Conservation (phyloP, 2,888 invertebrate species). For the Parochlus steinenii region DNA sequence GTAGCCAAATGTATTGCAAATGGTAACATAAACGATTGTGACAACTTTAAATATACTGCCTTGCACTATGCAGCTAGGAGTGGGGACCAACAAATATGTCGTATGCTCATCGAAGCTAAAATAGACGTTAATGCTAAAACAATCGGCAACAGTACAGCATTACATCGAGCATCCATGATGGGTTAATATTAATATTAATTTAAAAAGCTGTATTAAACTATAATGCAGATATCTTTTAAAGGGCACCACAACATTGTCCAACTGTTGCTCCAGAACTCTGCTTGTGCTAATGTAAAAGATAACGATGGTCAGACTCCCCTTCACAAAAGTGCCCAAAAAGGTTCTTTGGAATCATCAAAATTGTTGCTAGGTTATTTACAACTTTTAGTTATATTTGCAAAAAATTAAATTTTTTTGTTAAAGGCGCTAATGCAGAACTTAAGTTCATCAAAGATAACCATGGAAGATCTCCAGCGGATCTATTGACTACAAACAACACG, state of each 20-base stretch:
- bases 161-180: slow-evolving; percentile 67
- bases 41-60: slow-evolving; percentile 70
- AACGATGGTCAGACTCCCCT: slow-evolving; percentile 65
- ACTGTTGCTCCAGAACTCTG: slow-evolving; percentile 45
- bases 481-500: no score
- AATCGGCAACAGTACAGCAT: slow-evolving; percentile 58
- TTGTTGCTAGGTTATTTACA: no score
- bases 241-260: slow-evolving; percentile 48
- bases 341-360: no score
- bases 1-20: slow-evolving; percentile 39
- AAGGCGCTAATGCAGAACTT: no score
- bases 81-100: slow-evolving; percentile 55
- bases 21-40: slow-evolving; percentile 41
- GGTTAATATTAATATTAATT: slow-evolving; percentile 30
- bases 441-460: no score
- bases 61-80: slow-evolving; percentile 78
- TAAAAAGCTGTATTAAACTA: not conserved
- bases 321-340: slow-evolving; percentile 52
- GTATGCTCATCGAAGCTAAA: slow-evolving; percentile 46
- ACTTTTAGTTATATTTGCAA: no score
- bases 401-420: no score
- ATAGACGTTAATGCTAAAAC: slow-evolving; percentile 61
- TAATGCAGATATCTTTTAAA: slow-evolving; percentile 22
- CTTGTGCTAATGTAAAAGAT: slow-evolving; percentile 47
- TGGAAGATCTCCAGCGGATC: no score